Evolutionary conservation across 1,140 invertebrate genomes (phyloP), one percentile per base, ranked within the genome.

Genomic region (Babylonia areolata): DNA sequence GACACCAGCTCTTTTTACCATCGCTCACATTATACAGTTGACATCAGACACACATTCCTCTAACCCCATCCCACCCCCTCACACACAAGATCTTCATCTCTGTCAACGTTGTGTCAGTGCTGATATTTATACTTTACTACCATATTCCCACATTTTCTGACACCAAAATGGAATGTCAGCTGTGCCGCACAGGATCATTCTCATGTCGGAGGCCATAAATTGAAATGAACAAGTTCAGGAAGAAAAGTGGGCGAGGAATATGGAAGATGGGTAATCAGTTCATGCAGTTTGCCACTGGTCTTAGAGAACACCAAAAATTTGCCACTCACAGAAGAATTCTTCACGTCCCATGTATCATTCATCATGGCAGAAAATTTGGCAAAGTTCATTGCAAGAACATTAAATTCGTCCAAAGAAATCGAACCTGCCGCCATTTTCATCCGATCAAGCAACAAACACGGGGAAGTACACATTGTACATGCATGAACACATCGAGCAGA

Each of bases 401-500:
- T 64, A 84, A 91, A 92, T 86, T 92, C 90, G 40, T 85, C 85
- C 31, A 71, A 78, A 84, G 90, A 90, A 88, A 91, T 91, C 88
- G 88, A 91, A 90, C 90, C 89, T 89, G 89, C 91, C 88, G 88
- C 89, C 90, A 90, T 91, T 87, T 88, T 87, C 84, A 77, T 28
- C 17, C 39, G 35, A 83, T 69, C 81, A 71, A 64, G 39, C 28
- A 35, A 69, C n/a, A 23, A 15, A 83, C 81, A 83, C n/a, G 69
- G 33, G 28, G 71, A 31, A n/a, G 37, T 20, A 69, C 33, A 87
- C 80, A 42, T 46, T 87, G 28, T 40, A 33, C 46, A 28, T 84
- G 79, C 31, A 40, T 11, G 23, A 58, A 39, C 58, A 81, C 80
- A 40, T 73, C 31, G 39, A 54, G 11, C n/a, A 39, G 82, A 84